Evolutionary conservation across 1,140 invertebrate species (phyloP).

Genomic region (Nasonia giraulti): DNA sequence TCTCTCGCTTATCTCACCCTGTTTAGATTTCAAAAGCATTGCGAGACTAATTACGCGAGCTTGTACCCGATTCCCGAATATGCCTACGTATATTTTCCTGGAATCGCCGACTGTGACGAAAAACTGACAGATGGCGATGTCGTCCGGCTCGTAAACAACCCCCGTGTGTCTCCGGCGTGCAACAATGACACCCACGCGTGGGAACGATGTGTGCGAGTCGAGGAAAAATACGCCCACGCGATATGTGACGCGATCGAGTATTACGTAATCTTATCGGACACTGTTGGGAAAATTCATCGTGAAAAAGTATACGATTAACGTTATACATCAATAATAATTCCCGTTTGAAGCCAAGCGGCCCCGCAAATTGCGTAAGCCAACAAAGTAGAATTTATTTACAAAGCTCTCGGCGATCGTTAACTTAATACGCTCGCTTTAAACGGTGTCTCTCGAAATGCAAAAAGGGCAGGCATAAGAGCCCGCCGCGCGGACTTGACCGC

Average conservation of each 20-base stretch:
- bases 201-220: background rate
- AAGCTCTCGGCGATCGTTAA: background rate
- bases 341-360: background rate
- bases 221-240: background rate
- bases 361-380: background rate
- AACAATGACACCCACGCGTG: background rate
- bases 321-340: background rate
- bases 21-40: background rate
- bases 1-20: background rate
- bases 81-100: too few relatives aligned
- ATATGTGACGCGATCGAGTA: too few relatives aligned
- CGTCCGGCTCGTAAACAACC: background rate
- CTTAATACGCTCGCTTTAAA: slow-evolving; percentile 10
- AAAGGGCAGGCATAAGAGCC: background rate
- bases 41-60: background rate
- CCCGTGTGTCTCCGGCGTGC: too few relatives aligned
- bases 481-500: background rate
- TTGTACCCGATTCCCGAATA: background rate
- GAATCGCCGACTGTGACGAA: background rate
- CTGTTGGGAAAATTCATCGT: background rate
- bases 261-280: too few relatives aligned
- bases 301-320: background rate
- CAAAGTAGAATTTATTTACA: background rate
- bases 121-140: background rate
- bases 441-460: background rate